Conservation (phyloP, 2,888 invertebrate species). For the Parnassius mnemosyne region DNA sequence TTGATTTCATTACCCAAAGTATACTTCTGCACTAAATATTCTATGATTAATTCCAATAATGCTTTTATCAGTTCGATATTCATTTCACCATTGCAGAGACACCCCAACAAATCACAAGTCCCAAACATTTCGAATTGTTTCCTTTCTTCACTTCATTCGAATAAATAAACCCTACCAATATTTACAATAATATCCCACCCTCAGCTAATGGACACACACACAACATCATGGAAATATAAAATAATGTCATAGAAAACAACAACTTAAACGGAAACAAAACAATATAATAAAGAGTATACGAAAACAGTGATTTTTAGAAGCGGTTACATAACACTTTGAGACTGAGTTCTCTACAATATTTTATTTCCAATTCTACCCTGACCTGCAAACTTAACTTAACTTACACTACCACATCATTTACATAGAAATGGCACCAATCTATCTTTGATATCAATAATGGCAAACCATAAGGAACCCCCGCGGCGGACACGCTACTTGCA, state of each 20-base stretch:
- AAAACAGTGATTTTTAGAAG: conserved; percentile 50
- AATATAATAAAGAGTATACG: conserved; percentile 48
- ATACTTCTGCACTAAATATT: conserved; percentile 71
- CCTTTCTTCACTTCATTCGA: conserved; percentile 58
- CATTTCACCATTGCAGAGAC: conserved; percentile 53
- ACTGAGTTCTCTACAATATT: conserved; percentile 67
- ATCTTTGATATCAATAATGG: conserved; percentile 81
- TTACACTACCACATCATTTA: conserved; percentile 77
- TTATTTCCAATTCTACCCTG: conserved; percentile 77
- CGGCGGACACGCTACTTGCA: conserved; percentile 61
- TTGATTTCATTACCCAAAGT: conserved; percentile 73
- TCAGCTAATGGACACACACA: conserved; percentile 77
- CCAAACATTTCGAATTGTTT: conserved; percentile 50
- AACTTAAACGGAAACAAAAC: conserved; percentile 49
- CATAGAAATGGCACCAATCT: conserved; percentile 80
- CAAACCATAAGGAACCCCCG: conserved; percentile 78
- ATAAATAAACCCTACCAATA: conserved; percentile 76
- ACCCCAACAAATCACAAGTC: conserved; percentile 55
- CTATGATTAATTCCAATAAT: conserved; percentile 65
- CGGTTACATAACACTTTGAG: conserved; percentile 55
- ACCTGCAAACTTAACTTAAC: conserved; percentile 78
- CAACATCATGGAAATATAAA: conserved; percentile 65
- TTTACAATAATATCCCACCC: conserved; percentile 76
- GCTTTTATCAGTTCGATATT: conserved; percentile 63
- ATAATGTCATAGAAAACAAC: conserved; percentile 62